Base-by-base conservation (phyloP, 2,888 invertebrate species). In the Euproctis similis region DNA sequence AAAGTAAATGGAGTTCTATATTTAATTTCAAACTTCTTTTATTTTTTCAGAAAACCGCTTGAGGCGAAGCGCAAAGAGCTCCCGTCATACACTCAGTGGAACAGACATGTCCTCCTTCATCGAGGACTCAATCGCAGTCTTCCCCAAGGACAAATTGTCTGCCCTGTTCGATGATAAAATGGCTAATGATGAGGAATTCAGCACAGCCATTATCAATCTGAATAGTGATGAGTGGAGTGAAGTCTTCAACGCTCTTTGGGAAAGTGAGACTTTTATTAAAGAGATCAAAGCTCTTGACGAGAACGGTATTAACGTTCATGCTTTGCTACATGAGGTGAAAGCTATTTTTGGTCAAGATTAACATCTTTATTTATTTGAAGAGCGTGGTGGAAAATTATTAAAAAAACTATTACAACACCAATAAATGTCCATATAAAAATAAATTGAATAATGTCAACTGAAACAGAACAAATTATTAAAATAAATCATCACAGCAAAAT, bases 101-200 rank as follows among this genome's bases (percentile, higher is more conserved):
- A 56, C 30, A 2, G 52, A 69, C 36, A 46, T 76, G 26, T 42
- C 34, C 2, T 41, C 70, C 0, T 78, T 58, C 49, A 35, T 73
- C 17, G 49, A 43, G n/a, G 75, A 77, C 29, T 21, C 30, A 28
- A 63, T 71, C 17, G 42, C 25, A 0, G 2, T 28, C 1, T 64
- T 75, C 52, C 77, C 77, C 3, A 65, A 70, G 30, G 61, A 52
- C 0, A 65, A 71, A 24, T 42, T 81, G 4, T 40, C 53, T 0
- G 73, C 65, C 1, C 67, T 81, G 6, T 78, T 50, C 36, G 57
- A 77, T 1, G 38, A 75, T 31, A 81, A 81, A 39, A 48, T 68
- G 16, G 53, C 55, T 2, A 69, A 66, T 19, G 71, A 77, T 5
- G 69, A 59, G 4, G 62, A 49, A 4, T 81, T 81, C 52, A 63